These are phyloP conservation scores for Gallirallus australis DNA, from an alignment of 2,797 vertebrate species.

Conservation along the genomic window DNA sequence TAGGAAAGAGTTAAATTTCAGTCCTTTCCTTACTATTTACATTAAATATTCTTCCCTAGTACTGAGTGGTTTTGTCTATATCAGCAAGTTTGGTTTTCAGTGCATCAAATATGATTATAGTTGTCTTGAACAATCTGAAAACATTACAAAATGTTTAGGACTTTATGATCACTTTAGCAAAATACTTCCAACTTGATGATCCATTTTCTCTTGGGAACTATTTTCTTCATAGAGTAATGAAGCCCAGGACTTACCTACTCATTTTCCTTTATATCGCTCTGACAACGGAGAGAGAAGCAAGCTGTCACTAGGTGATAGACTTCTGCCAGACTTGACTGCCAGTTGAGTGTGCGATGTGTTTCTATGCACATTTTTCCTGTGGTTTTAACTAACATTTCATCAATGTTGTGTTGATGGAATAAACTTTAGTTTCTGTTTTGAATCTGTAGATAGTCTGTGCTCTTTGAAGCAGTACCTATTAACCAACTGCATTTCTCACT, in stretches of 20 bases:
- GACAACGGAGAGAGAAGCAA: conserved; percentile 11
- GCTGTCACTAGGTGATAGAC: conserved; percentile 50
- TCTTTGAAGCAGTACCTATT: neutral
- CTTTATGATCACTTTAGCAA: neutral
- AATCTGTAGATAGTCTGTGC: neutral
- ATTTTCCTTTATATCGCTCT: neutral
- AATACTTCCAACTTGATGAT: neutral
- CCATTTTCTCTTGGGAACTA: neutral
- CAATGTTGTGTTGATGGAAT: neutral
- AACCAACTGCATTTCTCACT: neutral
- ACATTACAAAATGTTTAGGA: neutral
- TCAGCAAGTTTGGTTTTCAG: neutral
- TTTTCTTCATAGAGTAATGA: neutral
- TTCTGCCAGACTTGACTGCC: conserved; percentile 31
- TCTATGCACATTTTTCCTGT: neutral
- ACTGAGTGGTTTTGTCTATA: neutral
- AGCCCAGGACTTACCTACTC: neutral
- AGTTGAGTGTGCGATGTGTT: neutral
- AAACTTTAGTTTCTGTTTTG: neutral
- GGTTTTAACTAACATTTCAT: conserved; percentile 21
- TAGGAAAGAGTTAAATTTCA: neutral
- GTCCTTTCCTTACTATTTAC: neutral
- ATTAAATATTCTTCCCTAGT: neutral
- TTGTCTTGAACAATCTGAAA: neutral
- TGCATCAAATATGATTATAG: neutral